A percentile compares a stretch with the other conserved stretches of the same genome.
These are phyloP conservation scores for Lamellibrachia satsuma DNA, from an alignment of 2,888 invertebrate genomes.

Conservation along the genomic window DNA sequence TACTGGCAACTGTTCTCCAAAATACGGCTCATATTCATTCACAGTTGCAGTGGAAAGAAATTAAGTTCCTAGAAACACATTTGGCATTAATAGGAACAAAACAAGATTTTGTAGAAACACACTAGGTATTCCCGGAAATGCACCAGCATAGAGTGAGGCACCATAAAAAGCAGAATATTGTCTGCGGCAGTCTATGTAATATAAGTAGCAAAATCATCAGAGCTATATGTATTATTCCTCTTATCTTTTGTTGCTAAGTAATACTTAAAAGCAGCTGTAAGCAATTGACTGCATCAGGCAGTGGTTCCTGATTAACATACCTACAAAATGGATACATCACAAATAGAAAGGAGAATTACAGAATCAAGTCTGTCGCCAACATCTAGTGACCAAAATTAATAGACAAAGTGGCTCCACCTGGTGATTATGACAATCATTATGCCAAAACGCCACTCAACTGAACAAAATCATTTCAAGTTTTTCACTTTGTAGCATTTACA, in stretches of 20 bases:
- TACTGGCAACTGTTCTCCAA: not conserved
- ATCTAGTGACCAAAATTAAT: not conserved
- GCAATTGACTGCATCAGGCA: too few relatives aligned
- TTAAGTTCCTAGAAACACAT: not conserved
- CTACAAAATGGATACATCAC: not conserved
- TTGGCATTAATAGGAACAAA: not conserved
- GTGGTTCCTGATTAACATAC: not conserved
- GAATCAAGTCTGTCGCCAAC: not conserved
- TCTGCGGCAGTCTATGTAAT: not conserved
- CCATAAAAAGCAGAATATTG: not conserved
- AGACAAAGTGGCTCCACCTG: not conserved
- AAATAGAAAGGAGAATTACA: not conserved
- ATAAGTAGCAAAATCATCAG: not conserved
- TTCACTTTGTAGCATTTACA: not conserved
- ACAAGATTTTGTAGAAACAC: not conserved
- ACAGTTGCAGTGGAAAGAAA: not conserved
- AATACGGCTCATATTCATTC: not conserved
- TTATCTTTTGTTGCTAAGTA: not conserved
- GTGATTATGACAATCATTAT: not conserved
- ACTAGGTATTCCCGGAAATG: not conserved
- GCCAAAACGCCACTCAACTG: not conserved
- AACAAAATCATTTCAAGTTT: not conserved
- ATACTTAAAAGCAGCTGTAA: not conserved
- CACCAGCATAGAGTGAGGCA: not conserved
- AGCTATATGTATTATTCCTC: too few relatives aligned